These are phyloP conservation scores for Morpho deidamia DNA, from an alignment of 2,888 invertebrate species.

Conservation along the genomic window DNA sequence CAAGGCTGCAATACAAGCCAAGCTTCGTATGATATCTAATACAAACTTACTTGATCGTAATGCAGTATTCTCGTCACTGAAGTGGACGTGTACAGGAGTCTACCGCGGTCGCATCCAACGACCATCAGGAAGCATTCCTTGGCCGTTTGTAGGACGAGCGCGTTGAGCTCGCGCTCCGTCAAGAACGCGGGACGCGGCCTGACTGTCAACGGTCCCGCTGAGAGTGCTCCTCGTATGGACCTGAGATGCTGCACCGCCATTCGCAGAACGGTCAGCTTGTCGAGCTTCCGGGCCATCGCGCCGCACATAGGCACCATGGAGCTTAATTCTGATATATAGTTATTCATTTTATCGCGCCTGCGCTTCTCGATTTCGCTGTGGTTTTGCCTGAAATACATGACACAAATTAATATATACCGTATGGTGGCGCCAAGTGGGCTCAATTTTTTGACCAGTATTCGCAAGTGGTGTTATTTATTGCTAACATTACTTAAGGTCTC, in stretches of 20 bases:
- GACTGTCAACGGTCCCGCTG: constrained; percentile 83
- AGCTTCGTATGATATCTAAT: not conserved
- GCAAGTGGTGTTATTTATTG: too few relatives aligned
- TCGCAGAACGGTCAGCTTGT: constrained; percentile 92
- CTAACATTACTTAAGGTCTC: too few relatives aligned
- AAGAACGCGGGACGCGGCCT: constrained; percentile 89
- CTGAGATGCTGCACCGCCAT: constrained; percentile 97
- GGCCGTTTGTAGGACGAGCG: constrained; percentile 90
- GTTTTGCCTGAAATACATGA: constrained; percentile 83
- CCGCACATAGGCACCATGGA: constrained; percentile 96
- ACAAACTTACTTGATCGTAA: constrained; percentile 85
- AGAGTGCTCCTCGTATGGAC: constrained; percentile 70
- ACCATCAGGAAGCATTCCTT: constrained; percentile 94
- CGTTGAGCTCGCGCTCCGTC: constrained; percentile 91
- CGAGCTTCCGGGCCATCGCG: constrained; percentile 94
- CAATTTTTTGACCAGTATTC: too few relatives aligned
- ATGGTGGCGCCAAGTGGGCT: too few relatives aligned
- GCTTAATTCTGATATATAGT: constrained; percentile 93
- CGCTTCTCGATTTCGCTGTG: constrained; percentile 98
- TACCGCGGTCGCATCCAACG: constrained; percentile 94
- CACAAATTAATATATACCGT: too few relatives aligned
- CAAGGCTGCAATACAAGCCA: too few relatives aligned
- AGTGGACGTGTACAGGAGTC: constrained; percentile 93
- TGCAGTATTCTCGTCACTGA: constrained; percentile 90
- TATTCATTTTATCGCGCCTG: constrained; percentile 97